These are phyloP conservation scores for Epiblema foenella DNA, from an alignment of 2,888 invertebrate species.

Conservation along the genomic window DNA sequence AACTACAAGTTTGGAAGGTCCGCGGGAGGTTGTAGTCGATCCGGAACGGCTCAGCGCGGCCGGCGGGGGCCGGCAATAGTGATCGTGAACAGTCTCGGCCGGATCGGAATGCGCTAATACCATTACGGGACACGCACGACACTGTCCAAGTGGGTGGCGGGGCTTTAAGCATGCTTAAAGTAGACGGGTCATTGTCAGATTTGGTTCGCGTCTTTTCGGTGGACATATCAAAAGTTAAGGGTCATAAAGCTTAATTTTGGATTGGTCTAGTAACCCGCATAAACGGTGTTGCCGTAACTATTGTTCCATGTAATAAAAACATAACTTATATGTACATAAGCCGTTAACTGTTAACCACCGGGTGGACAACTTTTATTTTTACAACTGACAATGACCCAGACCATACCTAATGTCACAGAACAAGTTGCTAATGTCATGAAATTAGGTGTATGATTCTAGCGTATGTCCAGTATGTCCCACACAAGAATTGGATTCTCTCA, in stretches of 20 bases:
- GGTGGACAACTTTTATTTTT: too few relatives aligned
- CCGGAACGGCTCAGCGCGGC: neutral
- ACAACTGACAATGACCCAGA: too few relatives aligned
- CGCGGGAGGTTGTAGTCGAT: neutral
- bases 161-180: slow-evolving; percentile 53
- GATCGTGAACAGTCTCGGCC: slow-evolving; percentile 42
- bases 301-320: too few relatives aligned
- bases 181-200: too few relatives aligned
- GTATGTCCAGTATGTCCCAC: neutral
- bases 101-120: slow-evolving; percentile 69
- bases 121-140: slow-evolving; percentile 63
- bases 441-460: neutral
- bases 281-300: too few relatives aligned
- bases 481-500: neutral
- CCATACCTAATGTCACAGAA: too few relatives aligned
- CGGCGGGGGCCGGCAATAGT: slow-evolving; percentile 12
- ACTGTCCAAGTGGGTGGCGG: slow-evolving; percentile 62
- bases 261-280: too few relatives aligned
- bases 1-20: neutral
- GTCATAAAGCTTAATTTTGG: too few relatives aligned
- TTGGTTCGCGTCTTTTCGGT: too few relatives aligned
- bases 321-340: too few relatives aligned
- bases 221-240: too few relatives aligned
- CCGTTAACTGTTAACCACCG: too few relatives aligned
- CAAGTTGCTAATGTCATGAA: neutral